A percentile compares a stretch with the other conserved stretches of the same genome.
phyloP scores from a whole-genome alignment of 2,797 vertebrate genomes.

The Acipenser transmontanus region DNA sequence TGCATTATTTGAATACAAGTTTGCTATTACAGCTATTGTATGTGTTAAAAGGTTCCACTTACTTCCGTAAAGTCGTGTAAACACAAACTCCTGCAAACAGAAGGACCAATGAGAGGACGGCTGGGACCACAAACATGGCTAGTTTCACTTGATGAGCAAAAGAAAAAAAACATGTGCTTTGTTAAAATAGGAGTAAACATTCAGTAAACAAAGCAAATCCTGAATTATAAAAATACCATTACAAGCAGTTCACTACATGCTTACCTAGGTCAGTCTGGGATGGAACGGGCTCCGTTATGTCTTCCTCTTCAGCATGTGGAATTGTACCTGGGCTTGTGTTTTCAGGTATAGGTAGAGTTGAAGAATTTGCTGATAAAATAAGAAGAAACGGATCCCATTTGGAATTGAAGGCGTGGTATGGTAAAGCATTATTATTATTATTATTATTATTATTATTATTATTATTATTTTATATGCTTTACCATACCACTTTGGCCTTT shows the following conservation, averaged over 20 bases:
- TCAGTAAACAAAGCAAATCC: no score
- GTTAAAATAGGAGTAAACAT: slow-evolving; percentile 2
- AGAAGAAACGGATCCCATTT: neutral
- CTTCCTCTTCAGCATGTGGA: neutral
- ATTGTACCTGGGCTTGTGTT: neutral
- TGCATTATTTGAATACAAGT: no score
- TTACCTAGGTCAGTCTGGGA: slow-evolving; percentile 33
- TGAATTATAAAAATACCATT: neutral
- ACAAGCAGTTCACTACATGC: neutral
- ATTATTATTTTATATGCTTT: no score
- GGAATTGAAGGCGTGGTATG: no score
- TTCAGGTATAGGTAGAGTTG: neutral
- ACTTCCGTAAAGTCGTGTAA: slow-evolving; percentile 52
- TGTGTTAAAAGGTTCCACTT: slow-evolving; percentile 25
- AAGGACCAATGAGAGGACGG: slow-evolving; percentile 44
- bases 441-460: no score
- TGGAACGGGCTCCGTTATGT: slow-evolving; percentile 22
- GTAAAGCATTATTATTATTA: no score
- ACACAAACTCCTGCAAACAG: slow-evolving; percentile 49
- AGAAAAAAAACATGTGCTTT: slow-evolving; percentile 4
- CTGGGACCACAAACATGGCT: slow-evolving; percentile 44
- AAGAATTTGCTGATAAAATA: neutral
- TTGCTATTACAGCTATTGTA: no score
- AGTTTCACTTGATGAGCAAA: slow-evolving; percentile 48
- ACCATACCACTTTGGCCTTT: no score